Base-by-base conservation (phyloP, 2,888 invertebrate genomes). In the Heteropelma amictum region DNA sequence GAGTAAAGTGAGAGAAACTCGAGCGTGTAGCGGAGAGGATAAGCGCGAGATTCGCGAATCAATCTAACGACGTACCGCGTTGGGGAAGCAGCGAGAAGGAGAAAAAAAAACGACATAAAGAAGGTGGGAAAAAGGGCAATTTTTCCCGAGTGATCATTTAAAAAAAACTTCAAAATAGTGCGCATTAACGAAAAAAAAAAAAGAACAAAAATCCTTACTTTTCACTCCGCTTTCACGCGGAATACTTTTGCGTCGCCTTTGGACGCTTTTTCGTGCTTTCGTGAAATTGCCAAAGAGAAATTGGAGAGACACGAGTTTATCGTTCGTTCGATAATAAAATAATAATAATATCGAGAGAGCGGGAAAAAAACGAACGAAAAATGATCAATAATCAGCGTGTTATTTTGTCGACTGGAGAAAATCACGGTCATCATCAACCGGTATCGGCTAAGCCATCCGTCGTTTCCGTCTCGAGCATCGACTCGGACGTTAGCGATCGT, bases 311-410 rank as follows among this genome's bases (percentile, higher is more conserved):
- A 19, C 4, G 10, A 19, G 10, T 30, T 28, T 28, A 17, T 6
- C 0, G 2, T 30, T 30, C 17, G 14, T 4, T 0, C 26, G 1
- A 30, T 8, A 14, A 0, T 1, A 47, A 33, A 10, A 6, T 4
- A 1, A 7, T 4, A 21, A 3, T 10, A 35, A 38, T 38, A 12
- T 47, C n/a, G 26, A 3, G 3, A 10, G 14, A 54, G 7, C 19
- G n/a, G 12, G 12, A 30, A 23, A 40, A 17, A 8, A 40, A 58
- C 21, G 26, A 17, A 35, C 19, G n/a, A 54, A 85, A 80, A 67
- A 89, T 88, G 88, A 88, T 88, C 73, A 88, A 88, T 71, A 89
- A 88, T 81, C 88, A 88, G 78, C 83, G 86, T 61, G 84, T 87
- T 58, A 86, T 86, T 61, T 68, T 88, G 17, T 86, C 85, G 64